phyloP scores from a whole-genome alignment of 2,797 vertebrate genomes.

The Rhabdophis nuchalis region DNA sequence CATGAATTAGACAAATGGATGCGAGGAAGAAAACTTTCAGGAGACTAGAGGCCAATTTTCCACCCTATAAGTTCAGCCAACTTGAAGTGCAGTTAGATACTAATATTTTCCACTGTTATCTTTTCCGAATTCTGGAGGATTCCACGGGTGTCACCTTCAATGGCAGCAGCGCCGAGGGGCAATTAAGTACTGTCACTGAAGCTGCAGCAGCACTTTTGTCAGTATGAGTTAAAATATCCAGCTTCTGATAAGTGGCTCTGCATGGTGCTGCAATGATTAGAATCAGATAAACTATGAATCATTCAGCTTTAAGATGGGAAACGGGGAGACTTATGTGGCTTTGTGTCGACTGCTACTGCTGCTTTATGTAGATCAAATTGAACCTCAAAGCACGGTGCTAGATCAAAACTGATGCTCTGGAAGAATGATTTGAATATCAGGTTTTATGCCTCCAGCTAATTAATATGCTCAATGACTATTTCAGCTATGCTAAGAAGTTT shows the following conservation, averaged over 20 bases:
- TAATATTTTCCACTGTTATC: background rate
- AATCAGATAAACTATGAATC: conserved; percentile 11
- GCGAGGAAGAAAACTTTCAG: background rate
- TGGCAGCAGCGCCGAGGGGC: background rate
- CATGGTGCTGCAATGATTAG: conserved; percentile 16
- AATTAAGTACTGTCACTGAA: background rate
- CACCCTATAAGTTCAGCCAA: background rate
- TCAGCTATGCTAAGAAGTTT: background rate
- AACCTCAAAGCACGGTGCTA: conserved; percentile 21
- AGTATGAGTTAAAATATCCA: background rate
- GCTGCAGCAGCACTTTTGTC: background rate
- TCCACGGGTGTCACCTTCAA: background rate
- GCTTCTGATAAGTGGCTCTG: background rate
- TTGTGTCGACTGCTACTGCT: conserved; percentile 15
- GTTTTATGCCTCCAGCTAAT: conserved; percentile 3
- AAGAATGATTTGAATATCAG: background rate
- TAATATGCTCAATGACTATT: background rate
- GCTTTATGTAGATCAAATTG: conserved; percentile 19
- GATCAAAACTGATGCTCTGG: conserved; percentile 14
- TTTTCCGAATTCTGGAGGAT: conserved; percentile 7
- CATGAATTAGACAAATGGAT: background rate
- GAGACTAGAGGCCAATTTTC: background rate
- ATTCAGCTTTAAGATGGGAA: conserved; percentile 11
- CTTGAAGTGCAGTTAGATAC: background rate
- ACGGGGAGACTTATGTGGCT: background rate